Percentiles rank a stretch among this genome's conserved stretches.
phyloP scores from a whole-genome alignment of 2,113 vertebrate genomes.

The Mormyrus iriodes region DNA sequence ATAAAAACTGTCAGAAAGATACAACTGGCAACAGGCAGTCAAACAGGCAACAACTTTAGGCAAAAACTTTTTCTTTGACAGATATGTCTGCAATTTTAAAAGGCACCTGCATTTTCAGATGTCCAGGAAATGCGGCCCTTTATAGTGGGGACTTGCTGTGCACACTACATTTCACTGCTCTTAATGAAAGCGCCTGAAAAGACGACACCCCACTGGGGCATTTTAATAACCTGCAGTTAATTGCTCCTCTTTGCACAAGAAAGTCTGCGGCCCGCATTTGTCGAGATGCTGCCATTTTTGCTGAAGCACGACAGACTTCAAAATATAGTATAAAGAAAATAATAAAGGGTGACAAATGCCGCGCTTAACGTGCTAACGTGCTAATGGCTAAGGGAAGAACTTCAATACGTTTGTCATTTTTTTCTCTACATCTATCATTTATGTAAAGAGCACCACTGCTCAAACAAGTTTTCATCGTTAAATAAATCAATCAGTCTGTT shows the following conservation, averaged over 20 bases:
- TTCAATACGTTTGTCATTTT: neutral
- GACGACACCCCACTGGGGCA: neutral
- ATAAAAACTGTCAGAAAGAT: neutral
- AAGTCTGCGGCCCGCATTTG: neutral
- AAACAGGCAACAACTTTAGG: neutral
- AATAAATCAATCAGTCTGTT: neutral
- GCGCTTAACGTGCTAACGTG: neutral
- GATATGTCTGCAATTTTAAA: neutral
- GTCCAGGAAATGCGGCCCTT: neutral
- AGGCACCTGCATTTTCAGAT: neutral
- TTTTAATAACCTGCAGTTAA: neutral
- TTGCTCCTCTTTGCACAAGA: neutral
- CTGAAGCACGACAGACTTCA: neutral
- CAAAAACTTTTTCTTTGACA: neutral
- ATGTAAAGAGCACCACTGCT: neutral
- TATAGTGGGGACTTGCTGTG: neutral
- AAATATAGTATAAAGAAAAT: neutral
- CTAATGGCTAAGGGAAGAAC: neutral
- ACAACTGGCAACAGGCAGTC: neutral
- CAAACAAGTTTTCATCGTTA: neutral
- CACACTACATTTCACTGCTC: neutral
- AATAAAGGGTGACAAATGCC: neutral
- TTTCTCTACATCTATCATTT: neutral
- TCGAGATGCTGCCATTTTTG: neutral
- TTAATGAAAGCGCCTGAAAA: neutral